These are phyloP conservation scores for Pipa parva DNA, from an alignment of 2,113 vertebrate species.

Conservation along the genomic window DNA sequence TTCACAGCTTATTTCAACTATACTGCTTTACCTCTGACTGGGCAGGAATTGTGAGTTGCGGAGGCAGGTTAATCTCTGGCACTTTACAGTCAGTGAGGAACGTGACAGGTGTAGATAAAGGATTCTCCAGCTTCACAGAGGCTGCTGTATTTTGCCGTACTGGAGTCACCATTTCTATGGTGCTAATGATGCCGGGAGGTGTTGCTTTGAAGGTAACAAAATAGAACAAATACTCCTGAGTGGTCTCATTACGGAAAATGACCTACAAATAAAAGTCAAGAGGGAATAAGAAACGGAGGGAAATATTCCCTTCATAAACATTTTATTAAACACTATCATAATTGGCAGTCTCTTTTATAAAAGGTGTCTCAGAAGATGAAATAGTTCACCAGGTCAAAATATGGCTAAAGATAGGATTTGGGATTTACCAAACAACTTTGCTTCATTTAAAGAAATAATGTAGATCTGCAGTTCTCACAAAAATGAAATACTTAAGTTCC, in stretches of 20 bases:
- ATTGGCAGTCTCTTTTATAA: too few species aligned
- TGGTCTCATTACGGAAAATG: constrained; percentile 72
- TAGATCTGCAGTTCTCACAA: too few species aligned
- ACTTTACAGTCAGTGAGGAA: constrained; percentile 71
- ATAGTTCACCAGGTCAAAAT: too few species aligned
- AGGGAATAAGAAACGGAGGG: background rate
- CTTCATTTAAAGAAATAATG: too few species aligned
- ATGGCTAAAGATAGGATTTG: too few species aligned
- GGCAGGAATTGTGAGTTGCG: constrained; percentile 65
- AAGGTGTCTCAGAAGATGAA: too few species aligned
- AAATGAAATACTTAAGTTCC: too few species aligned
- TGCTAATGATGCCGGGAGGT: constrained; percentile 59
- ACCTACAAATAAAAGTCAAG: constrained; percentile 58
- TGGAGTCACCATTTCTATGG: constrained; percentile 59
- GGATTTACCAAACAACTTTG: too few species aligned
- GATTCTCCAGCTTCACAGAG: constrained; percentile 72
- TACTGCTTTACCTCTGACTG: constrained; percentile 69
- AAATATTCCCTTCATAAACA: too few species aligned
- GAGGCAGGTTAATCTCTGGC: constrained; percentile 62
- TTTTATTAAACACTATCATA: too few species aligned
- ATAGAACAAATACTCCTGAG: constrained; percentile 77
- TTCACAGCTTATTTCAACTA: background rate
- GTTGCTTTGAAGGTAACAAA: constrained; percentile 66
- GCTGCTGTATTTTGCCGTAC: constrained; percentile 62
- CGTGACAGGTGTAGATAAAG: constrained; percentile 55